Percentiles rank a stretch among this genome's conserved stretches.
phyloP scores from a whole-genome alignment of 2,113 vertebrate genomes.

The Pseudolaguvia tuberculata region DNA sequence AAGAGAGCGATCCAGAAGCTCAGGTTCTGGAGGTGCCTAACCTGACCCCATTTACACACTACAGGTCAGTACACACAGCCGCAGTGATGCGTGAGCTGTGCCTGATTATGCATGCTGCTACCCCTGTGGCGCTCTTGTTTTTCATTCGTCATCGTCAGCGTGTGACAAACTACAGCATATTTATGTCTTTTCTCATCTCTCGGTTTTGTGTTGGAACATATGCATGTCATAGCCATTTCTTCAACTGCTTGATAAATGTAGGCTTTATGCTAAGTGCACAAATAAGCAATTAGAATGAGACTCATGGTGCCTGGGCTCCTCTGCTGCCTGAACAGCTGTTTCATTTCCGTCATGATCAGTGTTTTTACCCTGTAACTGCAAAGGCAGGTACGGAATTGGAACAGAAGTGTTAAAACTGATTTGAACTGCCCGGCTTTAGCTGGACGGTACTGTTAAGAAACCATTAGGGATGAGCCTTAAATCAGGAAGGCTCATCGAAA shows the following conservation, averaged over 20 bases:
- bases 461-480: neutral
- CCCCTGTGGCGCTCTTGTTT: neutral
- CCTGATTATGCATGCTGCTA: slow-evolving; percentile 1
- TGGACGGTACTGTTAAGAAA: neutral
- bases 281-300: slow-evolving; percentile 37
- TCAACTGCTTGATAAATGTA: slow-evolving; percentile 39
- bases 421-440: neutral
- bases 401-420: neutral
- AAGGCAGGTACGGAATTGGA: neutral
- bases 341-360: slow-evolving; percentile 15
- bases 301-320: slow-evolving; percentile 10
- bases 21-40: slow-evolving; percentile 83
- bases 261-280: slow-evolving; percentile 35
- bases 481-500: neutral
- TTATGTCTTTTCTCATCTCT: slow-evolving; percentile 13
- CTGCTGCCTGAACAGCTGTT: slow-evolving; percentile 22
- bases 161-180: slow-evolving; percentile 34
- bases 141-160: neutral
- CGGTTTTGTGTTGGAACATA: slow-evolving; percentile 41
- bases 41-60: slow-evolving; percentile 88
- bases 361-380: neutral
- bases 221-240: slow-evolving; percentile 37
- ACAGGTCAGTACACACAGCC: slow-evolving; percentile 75
- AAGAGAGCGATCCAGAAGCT: slow-evolving; percentile 81
- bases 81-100: neutral